Conservation (phyloP, 2,888 invertebrate species). For the Apotomis turbidana region DNA sequence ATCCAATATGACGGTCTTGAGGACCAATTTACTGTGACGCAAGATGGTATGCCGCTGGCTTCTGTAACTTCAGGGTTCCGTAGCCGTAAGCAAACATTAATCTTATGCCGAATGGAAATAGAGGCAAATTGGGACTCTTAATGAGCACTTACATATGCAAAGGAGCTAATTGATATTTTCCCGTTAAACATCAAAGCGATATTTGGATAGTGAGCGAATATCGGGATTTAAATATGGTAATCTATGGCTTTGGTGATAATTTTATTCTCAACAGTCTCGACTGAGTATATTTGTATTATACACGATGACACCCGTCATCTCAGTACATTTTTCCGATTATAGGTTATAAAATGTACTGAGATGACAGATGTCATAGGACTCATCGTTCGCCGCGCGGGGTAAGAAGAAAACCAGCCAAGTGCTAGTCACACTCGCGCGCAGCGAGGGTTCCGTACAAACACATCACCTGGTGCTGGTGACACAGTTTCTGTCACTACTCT, state of each 20-base stretch:
- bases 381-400: no score
- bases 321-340: no score
- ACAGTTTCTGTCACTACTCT: no score
- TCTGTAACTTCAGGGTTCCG: background rate
- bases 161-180: constrained; percentile 38
- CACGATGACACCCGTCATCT: no score
- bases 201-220: constrained; percentile 10
- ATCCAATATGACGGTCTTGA: background rate
- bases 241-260: background rate
- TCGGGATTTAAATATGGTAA: constrained; percentile 1
- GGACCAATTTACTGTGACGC: background rate
- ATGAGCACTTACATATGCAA: constrained; percentile 33
- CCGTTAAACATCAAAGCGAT: constrained; percentile 25
- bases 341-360: no score
- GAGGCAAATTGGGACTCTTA: constrained; percentile 28
- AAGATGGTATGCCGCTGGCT: background rate
- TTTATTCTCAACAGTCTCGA: background rate
- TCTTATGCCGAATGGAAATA: constrained; percentile 28
- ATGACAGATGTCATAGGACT: no score
- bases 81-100: constrained; percentile 32
- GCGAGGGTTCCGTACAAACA: no score
- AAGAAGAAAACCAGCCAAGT: no score
- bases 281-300: no score
- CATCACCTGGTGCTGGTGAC: no score
- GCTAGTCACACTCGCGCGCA: no score